These are phyloP conservation scores for Conistra vaccinii DNA, from an alignment of 2,888 invertebrate genomes.

Conservation along the genomic window DNA sequence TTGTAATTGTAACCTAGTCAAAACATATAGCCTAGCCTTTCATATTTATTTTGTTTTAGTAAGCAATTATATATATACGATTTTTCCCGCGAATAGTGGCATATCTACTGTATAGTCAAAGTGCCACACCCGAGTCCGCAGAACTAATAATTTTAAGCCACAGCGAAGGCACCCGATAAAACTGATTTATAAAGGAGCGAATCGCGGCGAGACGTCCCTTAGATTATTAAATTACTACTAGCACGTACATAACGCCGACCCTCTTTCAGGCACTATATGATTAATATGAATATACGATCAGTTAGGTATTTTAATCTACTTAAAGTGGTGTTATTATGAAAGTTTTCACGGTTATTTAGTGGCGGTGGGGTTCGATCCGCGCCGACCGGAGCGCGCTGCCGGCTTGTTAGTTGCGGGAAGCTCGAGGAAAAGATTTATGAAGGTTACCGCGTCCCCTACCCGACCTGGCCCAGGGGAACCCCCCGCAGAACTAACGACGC, in stretches of 20 bases:
- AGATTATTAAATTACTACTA: conserved; percentile 84
- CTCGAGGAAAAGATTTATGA: conserved; percentile 89
- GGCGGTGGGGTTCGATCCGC: conserved; percentile 70
- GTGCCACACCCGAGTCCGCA: conserved; percentile 68
- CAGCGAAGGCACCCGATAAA: conserved; percentile 80
- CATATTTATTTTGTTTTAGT: too few relatives aligned
- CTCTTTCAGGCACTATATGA: conserved; percentile 78
- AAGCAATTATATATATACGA: conserved; percentile 9
- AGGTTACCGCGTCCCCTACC: conserved; percentile 84
- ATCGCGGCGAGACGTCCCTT: conserved; percentile 79
- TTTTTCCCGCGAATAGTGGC: conserved; percentile 2
- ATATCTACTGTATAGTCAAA: conserved; percentile 55
- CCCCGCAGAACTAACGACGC: conserved; percentile 87
- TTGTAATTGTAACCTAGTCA: conserved; percentile 10
- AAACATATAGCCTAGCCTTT: too few relatives aligned
- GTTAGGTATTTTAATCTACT: conserved; percentile 84
- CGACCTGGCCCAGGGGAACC: conserved; percentile 85
- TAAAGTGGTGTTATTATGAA: conserved; percentile 85
- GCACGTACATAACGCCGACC: conserved; percentile 74
- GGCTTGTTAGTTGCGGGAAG: conserved; percentile 88
- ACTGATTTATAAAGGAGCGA: conserved; percentile 82
- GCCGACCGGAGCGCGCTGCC: conserved; percentile 70
- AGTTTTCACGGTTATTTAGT: conserved; percentile 85
- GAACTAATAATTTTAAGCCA: conserved; percentile 80
- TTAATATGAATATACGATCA: conserved; percentile 83